Evolutionary conservation across 2,888 invertebrate species (phyloP).

Genomic region (Balanococcus diminutus): DNA sequence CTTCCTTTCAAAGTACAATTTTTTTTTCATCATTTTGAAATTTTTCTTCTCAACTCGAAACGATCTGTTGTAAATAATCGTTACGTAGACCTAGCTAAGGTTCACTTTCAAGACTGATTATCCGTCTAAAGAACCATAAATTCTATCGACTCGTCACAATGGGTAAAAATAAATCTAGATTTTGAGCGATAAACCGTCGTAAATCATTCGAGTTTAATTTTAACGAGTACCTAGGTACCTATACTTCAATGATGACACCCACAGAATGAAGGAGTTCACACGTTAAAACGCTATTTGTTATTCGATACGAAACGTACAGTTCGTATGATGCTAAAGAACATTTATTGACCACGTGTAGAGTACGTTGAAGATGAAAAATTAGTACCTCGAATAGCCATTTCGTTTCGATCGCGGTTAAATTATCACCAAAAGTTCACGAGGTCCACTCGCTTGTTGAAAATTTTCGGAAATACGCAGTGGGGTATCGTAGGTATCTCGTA

Average conservation of each 20-base stretch:
- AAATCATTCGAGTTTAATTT: not conserved
- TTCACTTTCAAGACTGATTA: not conserved
- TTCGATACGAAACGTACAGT: not conserved
- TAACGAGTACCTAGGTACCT: not conserved
- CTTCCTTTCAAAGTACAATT: no score
- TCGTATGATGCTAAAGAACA: not conserved
- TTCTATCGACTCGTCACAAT: not conserved
- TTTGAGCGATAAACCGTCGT: not conserved
- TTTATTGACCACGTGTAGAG: not conserved
- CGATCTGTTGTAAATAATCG: not conserved
- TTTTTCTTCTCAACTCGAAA: not conserved
- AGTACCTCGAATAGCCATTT: not conserved
- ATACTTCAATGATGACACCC: not conserved
- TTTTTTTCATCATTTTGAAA: not conserved
- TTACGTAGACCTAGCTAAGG: no score
- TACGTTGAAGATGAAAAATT: not conserved
- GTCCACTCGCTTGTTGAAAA: not conserved
- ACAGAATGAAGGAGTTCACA: not conserved
- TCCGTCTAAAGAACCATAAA: not conserved
- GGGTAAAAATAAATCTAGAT: not conserved
- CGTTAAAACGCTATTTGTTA: not conserved
- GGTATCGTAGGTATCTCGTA: not conserved
- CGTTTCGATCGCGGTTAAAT: not conserved
- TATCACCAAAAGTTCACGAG: not conserved
- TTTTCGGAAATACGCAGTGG: not conserved